Evolutionary conservation across 1,140 invertebrate genomes (phyloP).

Genomic region (Planococcus citri): DNA sequence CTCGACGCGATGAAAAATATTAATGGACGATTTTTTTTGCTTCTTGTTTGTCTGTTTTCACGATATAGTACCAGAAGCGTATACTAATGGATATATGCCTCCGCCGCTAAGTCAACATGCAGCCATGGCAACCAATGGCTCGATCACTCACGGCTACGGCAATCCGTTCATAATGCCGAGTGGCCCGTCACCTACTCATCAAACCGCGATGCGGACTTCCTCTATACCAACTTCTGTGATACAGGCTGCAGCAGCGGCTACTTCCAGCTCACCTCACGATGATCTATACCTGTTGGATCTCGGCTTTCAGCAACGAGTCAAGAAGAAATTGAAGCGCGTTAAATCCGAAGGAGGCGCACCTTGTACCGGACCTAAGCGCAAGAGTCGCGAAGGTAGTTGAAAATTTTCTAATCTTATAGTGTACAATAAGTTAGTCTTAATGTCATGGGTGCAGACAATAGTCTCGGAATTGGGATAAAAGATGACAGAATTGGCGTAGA

Average conservation of each 20-base stretch:
- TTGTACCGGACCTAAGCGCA: constrained; percentile 61
- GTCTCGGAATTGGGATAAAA: too few relatives aligned
- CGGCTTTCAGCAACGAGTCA: constrained; percentile 60
- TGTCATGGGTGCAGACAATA: too few relatives aligned
- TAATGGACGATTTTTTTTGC: neutral
- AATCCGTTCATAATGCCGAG: constrained; percentile 46
- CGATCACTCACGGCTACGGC: constrained; percentile 28
- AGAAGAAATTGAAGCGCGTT: constrained; percentile 62
- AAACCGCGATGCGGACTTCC: constrained; percentile 34
- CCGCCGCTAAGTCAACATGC: constrained; percentile 29
- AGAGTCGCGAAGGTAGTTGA: constrained; percentile 67
- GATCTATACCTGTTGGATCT: constrained; percentile 73
- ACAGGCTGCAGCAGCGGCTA: constrained; percentile 42
- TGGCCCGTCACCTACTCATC: constrained; percentile 43
- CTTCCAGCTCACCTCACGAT: constrained; percentile 46
- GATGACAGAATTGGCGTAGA: too few relatives aligned
- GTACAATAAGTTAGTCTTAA: too few relatives aligned
- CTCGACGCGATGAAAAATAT: neutral
- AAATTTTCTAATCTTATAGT: constrained; percentile 23
- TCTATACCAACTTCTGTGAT: constrained; percentile 55
- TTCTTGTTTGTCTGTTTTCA: too few relatives aligned
- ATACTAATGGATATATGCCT: constrained; percentile 30
- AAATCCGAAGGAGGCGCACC: constrained; percentile 37
- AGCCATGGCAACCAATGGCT: constrained; percentile 32
- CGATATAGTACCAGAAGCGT: constrained; percentile 42